Base-by-base conservation (phyloP, 2,797 vertebrate genomes). In the Neosilurus hyrtlii region DNA sequence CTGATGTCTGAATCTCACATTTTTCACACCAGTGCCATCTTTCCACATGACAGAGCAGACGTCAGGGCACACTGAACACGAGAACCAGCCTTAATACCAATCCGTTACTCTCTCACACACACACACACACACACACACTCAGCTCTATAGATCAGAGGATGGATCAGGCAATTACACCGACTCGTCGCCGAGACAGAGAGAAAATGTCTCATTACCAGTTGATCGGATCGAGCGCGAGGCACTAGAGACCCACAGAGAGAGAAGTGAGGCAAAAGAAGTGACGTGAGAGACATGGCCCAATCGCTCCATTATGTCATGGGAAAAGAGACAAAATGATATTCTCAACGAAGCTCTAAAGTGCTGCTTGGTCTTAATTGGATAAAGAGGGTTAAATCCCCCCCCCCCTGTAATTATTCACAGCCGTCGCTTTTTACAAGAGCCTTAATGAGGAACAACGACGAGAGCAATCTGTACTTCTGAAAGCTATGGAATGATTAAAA, bases 121-220 rank as follows among this genome's bases (percentile, higher is more conserved):
- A 59, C 56, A 84, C 1, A 9, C 26, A 35, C 68, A 52, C 81
- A 82, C 49, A 68, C 75, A 71, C 10, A 65, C n/a, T 16, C 74
- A 7, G 1, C 7, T 51, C 63, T 14, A 30, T 56, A 61, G 22
- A 12, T 62, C 54, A 18, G 18, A 52, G 62, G 70, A 74, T 11
- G 43, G 0, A 10, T 24, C 82, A 4, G 59, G 77, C 79, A 86
- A 75, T 74, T 76, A 84, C 79, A 11, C 26, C 61, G 63, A 52
- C 79, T 54, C 9, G 43, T 43, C 30, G 9, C 37, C 20, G 59
- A 81, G 51, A n/a, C 35, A 85, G 66, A 75, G 9, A 30, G 65
- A 84, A 24, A 80, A 73, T 11, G 37, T 82, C 30, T 82, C 62
- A 76, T 76, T 80, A 82, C 4, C 63, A 59, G 30, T 24, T 62